phyloP scores from a whole-genome alignment of 2,888 invertebrate species.

The Ectobius pallidus region DNA sequence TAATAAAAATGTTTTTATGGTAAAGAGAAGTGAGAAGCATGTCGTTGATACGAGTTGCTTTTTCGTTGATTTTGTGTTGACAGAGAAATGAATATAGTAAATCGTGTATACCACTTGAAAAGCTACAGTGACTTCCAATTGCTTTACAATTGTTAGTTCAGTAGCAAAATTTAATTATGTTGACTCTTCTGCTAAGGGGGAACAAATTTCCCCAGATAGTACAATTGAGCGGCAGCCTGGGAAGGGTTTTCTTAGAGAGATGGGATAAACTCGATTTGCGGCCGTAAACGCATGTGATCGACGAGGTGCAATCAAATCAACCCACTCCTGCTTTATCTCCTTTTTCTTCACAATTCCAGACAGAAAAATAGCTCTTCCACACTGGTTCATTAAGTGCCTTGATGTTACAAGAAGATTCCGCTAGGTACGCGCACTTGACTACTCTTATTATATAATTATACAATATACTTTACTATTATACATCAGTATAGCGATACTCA shows the following conservation, averaged over 20 bases:
- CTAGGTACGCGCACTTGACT: too few relatives aligned
- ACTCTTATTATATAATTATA: too few relatives aligned
- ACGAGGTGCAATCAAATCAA: constrained; percentile 27
- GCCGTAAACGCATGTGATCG: constrained; percentile 22
- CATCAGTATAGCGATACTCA: too few relatives aligned
- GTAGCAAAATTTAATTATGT: constrained; percentile 7
- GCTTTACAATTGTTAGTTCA: constrained; percentile 13
- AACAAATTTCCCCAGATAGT: constrained; percentile 28
- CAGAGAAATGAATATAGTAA: not conserved
- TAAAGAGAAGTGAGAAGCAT: too few relatives aligned
- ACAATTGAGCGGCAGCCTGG: constrained; percentile 13
- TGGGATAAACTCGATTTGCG: constrained; percentile 19
- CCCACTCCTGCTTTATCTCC: not conserved
- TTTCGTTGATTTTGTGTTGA: not conserved
- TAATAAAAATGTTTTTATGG: too few relatives aligned
- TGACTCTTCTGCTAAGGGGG: constrained; percentile 12
- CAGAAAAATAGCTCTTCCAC: not conserved
- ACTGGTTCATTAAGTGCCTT: too few relatives aligned
- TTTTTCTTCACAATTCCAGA: not conserved
- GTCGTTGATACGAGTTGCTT: too few relatives aligned
- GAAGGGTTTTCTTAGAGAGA: not conserved
- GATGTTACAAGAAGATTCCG: too few relatives aligned
- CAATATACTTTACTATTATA: too few relatives aligned
- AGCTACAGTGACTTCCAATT: not conserved
- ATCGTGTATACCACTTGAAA: constrained; percentile 13